These are phyloP conservation scores for Lynx canadensis DNA, from an alignment of 2,113 vertebrate genomes.

Conservation along the genomic window DNA sequence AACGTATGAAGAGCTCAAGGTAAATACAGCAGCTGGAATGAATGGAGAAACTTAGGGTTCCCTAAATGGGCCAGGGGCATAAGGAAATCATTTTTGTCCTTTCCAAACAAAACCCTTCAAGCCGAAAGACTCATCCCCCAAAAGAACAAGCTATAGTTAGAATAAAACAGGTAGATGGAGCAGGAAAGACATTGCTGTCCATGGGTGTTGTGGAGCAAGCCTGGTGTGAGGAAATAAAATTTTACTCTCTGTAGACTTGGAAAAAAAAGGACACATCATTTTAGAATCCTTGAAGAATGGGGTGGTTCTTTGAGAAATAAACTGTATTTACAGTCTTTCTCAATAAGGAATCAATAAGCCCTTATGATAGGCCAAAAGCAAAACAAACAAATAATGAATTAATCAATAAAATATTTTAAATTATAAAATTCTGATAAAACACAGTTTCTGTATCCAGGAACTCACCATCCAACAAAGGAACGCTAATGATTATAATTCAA, in stretches of 20 bases:
- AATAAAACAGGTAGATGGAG: too few relatives aligned
- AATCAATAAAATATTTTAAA: background rate
- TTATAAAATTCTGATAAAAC: background rate
- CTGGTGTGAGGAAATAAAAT: too few relatives aligned
- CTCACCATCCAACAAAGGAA: background rate
- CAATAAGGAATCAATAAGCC: background rate
- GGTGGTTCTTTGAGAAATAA: background rate
- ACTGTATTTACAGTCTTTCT: background rate
- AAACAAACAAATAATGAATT: background rate
- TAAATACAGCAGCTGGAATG: background rate
- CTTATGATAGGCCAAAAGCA: background rate
- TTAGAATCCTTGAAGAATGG: background rate
- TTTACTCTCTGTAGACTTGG: background rate
- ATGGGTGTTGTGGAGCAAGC: rapidly evolving
- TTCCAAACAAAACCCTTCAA: background rate
- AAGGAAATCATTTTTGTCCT: background rate
- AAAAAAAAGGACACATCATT: background rate
- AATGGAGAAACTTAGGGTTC: background rate
- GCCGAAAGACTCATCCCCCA: rapidly evolving
- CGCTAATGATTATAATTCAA: background rate
- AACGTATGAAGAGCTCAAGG: background rate
- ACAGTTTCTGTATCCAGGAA: background rate
- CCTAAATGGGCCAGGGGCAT: too few relatives aligned
- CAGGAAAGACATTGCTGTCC: rapidly evolving
- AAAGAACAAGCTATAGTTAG: rapidly evolving